Evolutionary conservation across 2,888 invertebrate species (phyloP).

Genomic region (Mesorhabditis sp.): DNA sequence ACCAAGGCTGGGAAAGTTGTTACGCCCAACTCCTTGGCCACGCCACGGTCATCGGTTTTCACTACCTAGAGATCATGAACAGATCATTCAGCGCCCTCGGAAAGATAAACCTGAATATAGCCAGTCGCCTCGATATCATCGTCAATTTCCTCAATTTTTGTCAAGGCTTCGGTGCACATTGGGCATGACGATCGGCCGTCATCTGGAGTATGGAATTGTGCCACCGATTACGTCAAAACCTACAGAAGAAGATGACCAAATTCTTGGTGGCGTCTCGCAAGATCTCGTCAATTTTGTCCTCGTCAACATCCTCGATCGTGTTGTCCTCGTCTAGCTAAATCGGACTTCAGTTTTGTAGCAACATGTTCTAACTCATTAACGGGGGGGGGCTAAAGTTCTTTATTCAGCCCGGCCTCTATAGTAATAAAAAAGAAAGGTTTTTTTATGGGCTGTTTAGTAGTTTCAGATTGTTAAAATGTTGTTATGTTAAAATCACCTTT

Average conservation of each 20-base stretch:
- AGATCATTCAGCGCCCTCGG: no score
- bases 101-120: slow-evolving; percentile 47
- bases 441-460: no score
- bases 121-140: slow-evolving; percentile 72
- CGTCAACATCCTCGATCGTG: slow-evolving; percentile 74
- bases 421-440: no score
- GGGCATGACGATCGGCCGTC: slow-evolving; percentile 73
- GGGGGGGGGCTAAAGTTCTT: no score
- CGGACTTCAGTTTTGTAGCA: no score
- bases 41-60: slow-evolving; percentile 55
- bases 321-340: slow-evolving; percentile 27
- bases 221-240: slow-evolving; percentile 58
- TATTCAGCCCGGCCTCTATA: no score
- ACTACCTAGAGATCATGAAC: slow-evolving; percentile 36
- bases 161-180: slow-evolving; percentile 78
- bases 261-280: slow-evolving; percentile 92
- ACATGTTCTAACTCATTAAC: no score
- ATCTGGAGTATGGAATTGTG: slow-evolving; percentile 34
- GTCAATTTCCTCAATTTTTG: slow-evolving; percentile 85
- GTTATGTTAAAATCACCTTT: no score
- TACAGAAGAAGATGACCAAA: slow-evolving; percentile 90
- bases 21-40: slow-evolving; percentile 92
- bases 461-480: no score
- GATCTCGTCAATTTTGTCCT: slow-evolving; percentile 90
- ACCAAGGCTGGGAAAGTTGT: slow-evolving; percentile 91